Base-by-base conservation (phyloP, 53 echinoderm and acorn worm species). In the Antedon mediterranea region DNA sequence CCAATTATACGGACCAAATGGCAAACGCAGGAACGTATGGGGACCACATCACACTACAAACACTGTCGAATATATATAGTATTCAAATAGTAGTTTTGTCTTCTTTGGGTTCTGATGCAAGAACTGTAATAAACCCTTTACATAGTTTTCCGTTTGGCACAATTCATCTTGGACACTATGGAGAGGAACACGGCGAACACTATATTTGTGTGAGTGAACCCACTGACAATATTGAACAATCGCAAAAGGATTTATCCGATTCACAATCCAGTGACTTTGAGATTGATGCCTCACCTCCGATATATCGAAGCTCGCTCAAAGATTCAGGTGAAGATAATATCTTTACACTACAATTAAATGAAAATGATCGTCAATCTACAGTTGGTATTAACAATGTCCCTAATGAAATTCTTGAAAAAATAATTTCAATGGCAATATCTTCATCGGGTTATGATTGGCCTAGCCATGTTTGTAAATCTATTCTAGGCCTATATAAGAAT, bases 131-230 rank as follows among this genome's bases (percentile, higher is more conserved):
- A 43, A 34, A 28, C 34, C 71, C 71, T 71, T 72, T 72, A 28
- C 9, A n/a, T n/a, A n/a, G n/a, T 27, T n/a, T n/a, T 29, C 31
- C 79, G 30, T 23, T 28, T 43, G 29, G 30, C 42, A 43, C 57
- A 43, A 14, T 33, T 3, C 44, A 28, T 3, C 30, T 82, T 57
- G 82, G 82, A 43, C 82, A 82, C 57, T 82, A 75, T 43, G 75
- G 57, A 30, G 82, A 82, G 75, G 82, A 30, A 4, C 28, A n/a
- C 75, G 75, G 82, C 3, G 82, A 82, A 75, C 81, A 81, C 37
- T 81, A 74, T 30, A 74, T 81, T n/a, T 37, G 81, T 43, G 29
- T 81, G 4, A n/a, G n/a, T n/a, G n/a, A n/a, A n/a, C n/a, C n/a
- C n/a, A n/a, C n/a, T n/a, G n/a, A 74, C 23, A 9, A 18, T 41